Percentiles rank a stretch among this genome's conserved stretches.
Conservation (phyloP, 2,888 invertebrate species). For the Entomobrya proxima region DNA sequence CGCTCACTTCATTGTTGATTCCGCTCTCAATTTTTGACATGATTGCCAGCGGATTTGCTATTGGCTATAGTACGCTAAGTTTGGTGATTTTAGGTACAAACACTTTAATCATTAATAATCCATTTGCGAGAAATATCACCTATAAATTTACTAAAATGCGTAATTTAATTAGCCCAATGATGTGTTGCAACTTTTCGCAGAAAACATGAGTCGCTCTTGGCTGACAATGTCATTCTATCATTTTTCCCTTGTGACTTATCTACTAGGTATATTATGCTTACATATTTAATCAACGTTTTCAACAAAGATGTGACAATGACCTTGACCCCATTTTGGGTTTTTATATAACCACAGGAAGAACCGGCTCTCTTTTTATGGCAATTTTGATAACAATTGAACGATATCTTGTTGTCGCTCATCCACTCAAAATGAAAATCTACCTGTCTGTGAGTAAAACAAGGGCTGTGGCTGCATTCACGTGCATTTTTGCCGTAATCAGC, state of each 20-base stretch:
- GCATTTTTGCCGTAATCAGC: not conserved
- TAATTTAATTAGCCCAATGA: conserved; percentile 42
- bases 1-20: conserved; percentile 46
- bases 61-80: conserved; percentile 38
- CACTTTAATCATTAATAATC: not conserved
- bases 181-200: conserved; percentile 25
- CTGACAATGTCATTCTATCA: conserved; percentile 45
- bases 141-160: not conserved
- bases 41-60: conserved; percentile 53
- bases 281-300: not conserved
- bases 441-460: conserved; percentile 35
- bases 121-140: too few relatives aligned
- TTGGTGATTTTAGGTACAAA: conserved; percentile 38
- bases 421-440: conserved; percentile 47
- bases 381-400: conserved; percentile 41
- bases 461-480: not conserved
- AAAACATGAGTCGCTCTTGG: conserved; percentile 56
- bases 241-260: conserved; percentile 45
- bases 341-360: conserved; percentile 40
- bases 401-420: conserved; percentile 37
- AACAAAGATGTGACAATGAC: conserved; percentile 14
- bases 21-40: conserved; percentile 59
- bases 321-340: conserved; percentile 25
- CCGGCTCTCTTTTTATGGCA: conserved; percentile 42
- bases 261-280: conserved; percentile 21